These are phyloP conservation scores for Sebastes kiyomatsui DNA, from an alignment of 2,797 vertebrate species.

Conservation along the genomic window DNA sequence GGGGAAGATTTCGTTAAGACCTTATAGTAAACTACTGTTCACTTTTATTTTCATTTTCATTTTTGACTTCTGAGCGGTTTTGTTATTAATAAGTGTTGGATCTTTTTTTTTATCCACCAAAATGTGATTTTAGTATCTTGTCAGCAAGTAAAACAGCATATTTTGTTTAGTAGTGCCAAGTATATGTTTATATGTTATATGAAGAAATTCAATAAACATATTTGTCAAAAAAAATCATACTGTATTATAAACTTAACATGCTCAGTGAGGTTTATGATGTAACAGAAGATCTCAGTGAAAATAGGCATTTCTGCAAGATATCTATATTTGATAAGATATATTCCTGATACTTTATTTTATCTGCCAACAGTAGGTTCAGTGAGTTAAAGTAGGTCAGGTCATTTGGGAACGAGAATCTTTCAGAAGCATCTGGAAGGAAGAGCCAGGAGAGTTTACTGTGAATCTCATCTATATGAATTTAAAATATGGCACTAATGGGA, in stretches of 20 bases:
- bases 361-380: not conserved
- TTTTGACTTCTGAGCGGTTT: too few species aligned
- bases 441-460: not conserved
- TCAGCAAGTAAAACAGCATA: too few species aligned
- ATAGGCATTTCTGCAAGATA: not conserved
- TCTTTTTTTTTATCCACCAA: too few species aligned
- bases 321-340: not conserved
- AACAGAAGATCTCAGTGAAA: not conserved
- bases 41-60: too few species aligned
- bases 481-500: not conserved
- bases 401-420: constrained; percentile 14
- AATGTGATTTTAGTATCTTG: too few species aligned
- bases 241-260: too few species aligned
- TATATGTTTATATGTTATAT: accelerated
- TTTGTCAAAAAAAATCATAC: too few species aligned
- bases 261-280: not conserved
- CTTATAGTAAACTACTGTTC: too few species aligned
- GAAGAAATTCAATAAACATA: too few species aligned
- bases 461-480: constrained; percentile 8
- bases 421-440: not conserved
- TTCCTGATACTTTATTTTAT: not conserved
- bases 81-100: too few species aligned
- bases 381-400: constrained; percentile 26
- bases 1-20: too few species aligned
- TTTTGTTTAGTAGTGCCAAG: too few species aligned